These are phyloP conservation scores for Plotosus lineatus DNA, from an alignment of 2,113 vertebrate species.

Conservation along the genomic window DNA sequence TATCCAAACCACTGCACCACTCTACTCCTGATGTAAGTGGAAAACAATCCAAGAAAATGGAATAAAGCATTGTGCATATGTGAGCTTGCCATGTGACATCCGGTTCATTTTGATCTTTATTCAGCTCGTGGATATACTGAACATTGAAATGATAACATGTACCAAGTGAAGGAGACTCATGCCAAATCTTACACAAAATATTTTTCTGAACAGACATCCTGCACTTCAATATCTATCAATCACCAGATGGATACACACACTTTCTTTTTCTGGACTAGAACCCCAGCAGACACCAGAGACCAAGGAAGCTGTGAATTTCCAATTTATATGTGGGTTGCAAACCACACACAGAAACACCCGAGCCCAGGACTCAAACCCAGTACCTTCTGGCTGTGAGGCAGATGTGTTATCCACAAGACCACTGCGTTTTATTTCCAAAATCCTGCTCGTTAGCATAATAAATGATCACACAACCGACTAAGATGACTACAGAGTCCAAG, in stretches of 20 bases:
- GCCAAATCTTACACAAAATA: conserved; percentile 30
- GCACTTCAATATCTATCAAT: conserved; percentile 20
- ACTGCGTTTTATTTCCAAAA: neutral
- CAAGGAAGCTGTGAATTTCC: neutral
- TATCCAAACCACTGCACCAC: no score
- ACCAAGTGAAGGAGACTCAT: neutral
- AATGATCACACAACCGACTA: neutral
- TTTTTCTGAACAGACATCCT: conserved; percentile 28
- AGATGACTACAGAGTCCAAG: neutral
- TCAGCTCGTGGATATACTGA: neutral
- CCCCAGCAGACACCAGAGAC: neutral
- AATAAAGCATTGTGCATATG: neutral
- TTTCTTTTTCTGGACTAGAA: conserved; percentile 13
- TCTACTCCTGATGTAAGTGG: no score
- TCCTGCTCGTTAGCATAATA: neutral
- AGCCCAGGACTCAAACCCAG: no score
- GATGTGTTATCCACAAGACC: no score
- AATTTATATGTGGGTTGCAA: neutral
- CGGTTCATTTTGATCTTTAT: neutral
- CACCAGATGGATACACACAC: conserved; percentile 5
- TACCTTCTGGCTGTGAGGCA: no score
- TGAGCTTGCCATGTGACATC: neutral
- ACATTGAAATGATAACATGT: neutral
- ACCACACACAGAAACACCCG: no score
- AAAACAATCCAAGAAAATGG: neutral